Conservation (phyloP, 1,140 invertebrate species). For the Colletes gigas region DNA sequence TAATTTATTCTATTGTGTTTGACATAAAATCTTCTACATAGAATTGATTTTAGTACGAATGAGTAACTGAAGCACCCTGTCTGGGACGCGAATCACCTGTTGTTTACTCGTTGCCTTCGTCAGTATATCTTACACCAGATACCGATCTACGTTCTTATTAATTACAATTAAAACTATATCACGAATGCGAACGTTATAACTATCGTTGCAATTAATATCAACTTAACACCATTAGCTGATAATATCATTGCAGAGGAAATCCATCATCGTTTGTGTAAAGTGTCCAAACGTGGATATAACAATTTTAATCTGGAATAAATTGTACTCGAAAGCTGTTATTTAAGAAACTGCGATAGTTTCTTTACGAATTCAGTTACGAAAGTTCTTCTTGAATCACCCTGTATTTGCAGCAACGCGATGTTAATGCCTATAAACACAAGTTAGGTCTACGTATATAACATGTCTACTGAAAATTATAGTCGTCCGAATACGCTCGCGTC, state of each 20-base stretch:
- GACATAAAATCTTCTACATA: not conserved
- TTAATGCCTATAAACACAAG: not conserved
- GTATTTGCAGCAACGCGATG: too few relatives aligned
- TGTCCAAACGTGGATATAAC: too few relatives aligned
- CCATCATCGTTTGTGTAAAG: not conserved
- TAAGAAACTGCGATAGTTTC: too few relatives aligned
- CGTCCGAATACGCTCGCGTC: not conserved
- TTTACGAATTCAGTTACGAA: too few relatives aligned
- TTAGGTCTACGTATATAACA: too few relatives aligned
- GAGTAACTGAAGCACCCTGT: not conserved
- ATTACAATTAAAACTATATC: constrained; percentile 31
- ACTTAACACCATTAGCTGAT: not conserved
- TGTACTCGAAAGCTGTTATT: too few relatives aligned
- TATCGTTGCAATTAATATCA: constrained; percentile 10
- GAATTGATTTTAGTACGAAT: not conserved
- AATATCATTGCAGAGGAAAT: not conserved
- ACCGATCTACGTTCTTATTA: constrained; percentile 22
- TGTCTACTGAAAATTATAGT: not conserved
- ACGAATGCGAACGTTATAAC: not conserved
- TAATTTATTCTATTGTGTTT: not conserved
- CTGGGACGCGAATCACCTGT: constrained; percentile 19
- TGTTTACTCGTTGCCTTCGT: constrained; percentile 17
- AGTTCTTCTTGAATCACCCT: too few relatives aligned
- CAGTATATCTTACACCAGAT: constrained; percentile 24
- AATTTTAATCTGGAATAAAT: too few relatives aligned